Conservation (phyloP, 2,113 vertebrate species). For the Ceyx melanurus region DNA sequence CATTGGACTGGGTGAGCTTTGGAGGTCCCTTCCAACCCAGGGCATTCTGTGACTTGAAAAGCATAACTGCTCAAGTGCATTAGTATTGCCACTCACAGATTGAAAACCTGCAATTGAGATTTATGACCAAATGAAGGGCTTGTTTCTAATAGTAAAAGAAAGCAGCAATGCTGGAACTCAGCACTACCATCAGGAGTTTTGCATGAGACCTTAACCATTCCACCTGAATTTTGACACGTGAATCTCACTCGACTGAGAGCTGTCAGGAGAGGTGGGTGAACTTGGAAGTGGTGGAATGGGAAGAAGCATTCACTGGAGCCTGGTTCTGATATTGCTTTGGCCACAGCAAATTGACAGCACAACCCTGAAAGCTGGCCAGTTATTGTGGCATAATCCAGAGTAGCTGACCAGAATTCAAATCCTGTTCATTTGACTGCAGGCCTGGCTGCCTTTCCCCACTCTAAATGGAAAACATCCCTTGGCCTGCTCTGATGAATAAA, state of each 20-base stretch:
- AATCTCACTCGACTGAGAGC: not conserved
- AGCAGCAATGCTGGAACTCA: not conserved
- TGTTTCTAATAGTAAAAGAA: not conserved
- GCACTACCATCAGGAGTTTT: not conserved
- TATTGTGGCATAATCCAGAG: not conserved
- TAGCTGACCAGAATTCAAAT: not conserved
- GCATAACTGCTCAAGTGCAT: not conserved
- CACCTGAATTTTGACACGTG: not conserved
- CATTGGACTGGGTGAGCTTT: too few species aligned
- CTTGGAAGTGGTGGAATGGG: not conserved
- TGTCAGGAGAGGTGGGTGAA: not conserved
- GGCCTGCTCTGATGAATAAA: not conserved
- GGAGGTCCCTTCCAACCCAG: too few species aligned
- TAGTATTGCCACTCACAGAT: not conserved
- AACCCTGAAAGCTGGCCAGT: not conserved
- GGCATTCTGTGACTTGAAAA: not conserved
- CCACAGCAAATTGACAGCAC: not conserved
- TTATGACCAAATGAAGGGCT: not conserved
- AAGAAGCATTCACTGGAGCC: not conserved
- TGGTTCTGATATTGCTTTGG: not conserved
- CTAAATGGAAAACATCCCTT: conserved; percentile 27
- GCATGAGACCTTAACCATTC: not conserved
- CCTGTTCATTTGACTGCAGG: not conserved
- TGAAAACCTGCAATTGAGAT: not conserved
- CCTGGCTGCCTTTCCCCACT: not conserved